A percentile compares a stretch with the other conserved stretches of the same genome.
Evolutionary conservation across 2,113 vertebrate species (phyloP).

Genomic region (Phylloscopus trochiloides): DNA sequence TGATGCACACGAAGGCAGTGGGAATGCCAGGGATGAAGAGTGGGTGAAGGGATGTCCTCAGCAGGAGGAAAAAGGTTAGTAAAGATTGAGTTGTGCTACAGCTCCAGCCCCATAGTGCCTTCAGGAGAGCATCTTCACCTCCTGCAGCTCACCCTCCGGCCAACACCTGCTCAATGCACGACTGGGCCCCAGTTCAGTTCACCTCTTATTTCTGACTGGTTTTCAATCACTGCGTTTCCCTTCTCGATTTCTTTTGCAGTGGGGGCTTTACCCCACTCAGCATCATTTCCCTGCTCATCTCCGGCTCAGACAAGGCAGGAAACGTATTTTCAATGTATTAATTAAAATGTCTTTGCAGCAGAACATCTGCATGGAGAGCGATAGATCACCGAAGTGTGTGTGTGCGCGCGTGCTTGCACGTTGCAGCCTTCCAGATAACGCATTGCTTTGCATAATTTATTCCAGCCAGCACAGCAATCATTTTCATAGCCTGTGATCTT

Average conservation of each 20-base stretch:
- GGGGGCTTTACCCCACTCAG: conserved; percentile 20
- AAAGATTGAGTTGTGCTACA: background rate
- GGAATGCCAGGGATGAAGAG: background rate
- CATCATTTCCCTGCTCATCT: conserved; percentile 12
- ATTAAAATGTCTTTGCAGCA: conserved; percentile 64
- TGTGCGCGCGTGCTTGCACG: background rate
- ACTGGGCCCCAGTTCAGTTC: background rate
- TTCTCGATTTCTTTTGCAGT: background rate
- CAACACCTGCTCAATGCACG: background rate
- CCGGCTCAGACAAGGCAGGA: conserved; percentile 51
- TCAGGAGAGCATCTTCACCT: background rate
- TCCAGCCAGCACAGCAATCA: conserved; percentile 52
- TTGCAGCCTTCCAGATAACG: conserved; percentile 58
- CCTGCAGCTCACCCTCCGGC: background rate
- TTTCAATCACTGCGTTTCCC: background rate
- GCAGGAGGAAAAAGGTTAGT: background rate
- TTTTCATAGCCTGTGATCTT: conserved; percentile 57
- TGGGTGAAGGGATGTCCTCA: background rate
- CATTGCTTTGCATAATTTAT: conserved; percentile 70
- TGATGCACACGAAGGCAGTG: background rate
- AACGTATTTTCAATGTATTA: conserved; percentile 63
- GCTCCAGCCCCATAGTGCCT: rapidly evolving
- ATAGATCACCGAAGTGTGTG: conserved; percentile 49
- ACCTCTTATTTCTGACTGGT: background rate
- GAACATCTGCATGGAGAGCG: conserved; percentile 66